phyloP scores from a whole-genome alignment of 2,113 vertebrate genomes.

The Oreochromis spilurus region DNA sequence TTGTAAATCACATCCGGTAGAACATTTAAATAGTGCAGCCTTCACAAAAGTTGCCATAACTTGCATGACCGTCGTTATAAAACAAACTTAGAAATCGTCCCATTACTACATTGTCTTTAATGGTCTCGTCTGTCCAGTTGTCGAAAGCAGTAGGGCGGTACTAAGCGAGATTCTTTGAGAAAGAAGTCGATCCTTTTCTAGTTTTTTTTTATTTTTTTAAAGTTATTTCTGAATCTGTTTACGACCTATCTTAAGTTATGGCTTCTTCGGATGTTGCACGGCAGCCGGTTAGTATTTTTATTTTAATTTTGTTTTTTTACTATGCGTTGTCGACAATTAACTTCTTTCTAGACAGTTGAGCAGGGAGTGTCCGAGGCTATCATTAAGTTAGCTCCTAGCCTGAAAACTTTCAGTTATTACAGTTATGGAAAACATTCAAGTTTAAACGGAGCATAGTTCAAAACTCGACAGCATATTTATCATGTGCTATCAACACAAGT shows the following conservation, averaged over 20 bases:
- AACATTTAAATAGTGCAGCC: fast-evolving
- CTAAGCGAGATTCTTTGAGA: background rate
- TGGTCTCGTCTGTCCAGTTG: constrained; percentile 54
- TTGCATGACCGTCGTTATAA: background rate
- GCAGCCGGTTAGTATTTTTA: constrained; percentile 62
- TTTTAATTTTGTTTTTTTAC: background rate
- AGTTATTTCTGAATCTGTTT: background rate
- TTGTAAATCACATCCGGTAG: fast-evolving
- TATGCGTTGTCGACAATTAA: background rate
- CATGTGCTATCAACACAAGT: background rate
- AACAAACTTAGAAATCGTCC: background rate
- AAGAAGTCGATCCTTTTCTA: background rate
- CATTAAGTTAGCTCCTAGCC: constrained; percentile 36
- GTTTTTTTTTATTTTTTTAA: background rate
- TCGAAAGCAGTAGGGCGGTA: constrained; percentile 17
- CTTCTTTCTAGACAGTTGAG: constrained; percentile 11
- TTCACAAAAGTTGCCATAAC: fast-evolving
- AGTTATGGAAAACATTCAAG: background rate
- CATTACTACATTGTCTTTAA: background rate
- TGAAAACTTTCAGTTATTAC: background rate
- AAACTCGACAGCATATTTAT: background rate
- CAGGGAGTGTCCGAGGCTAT: constrained; percentile 64
- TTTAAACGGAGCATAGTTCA: background rate
- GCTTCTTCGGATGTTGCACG: constrained; percentile 70
- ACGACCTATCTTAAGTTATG: constrained; percentile 32